phyloP scores from a whole-genome alignment of 2,113 vertebrate genomes.

The Pachyramphus minor region DNA sequence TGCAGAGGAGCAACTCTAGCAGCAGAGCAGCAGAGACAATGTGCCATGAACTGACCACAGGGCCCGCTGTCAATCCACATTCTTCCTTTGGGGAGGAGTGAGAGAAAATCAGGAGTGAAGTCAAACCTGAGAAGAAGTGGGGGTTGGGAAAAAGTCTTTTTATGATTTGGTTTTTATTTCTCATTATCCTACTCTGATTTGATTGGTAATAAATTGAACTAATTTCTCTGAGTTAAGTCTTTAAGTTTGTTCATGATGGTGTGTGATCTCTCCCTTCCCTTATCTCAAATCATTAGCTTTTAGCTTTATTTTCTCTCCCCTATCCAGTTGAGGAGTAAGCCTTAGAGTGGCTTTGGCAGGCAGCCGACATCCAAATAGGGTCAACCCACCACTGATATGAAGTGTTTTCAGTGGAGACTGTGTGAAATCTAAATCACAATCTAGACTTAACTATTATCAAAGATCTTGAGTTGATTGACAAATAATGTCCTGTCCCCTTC shows the following conservation, averaged over 20 bases:
- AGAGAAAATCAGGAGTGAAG: neutral
- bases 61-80: fast-evolving
- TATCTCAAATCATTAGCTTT: neutral
- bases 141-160: neutral
- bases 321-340: neutral
- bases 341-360: neutral
- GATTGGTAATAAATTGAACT: neutral
- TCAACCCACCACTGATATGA: neutral
- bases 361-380: neutral
- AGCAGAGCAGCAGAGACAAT: too few relatives aligned
- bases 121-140: neutral
- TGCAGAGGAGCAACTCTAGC: neutral
- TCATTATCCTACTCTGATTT: neutral
- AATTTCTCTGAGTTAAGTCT: neutral
- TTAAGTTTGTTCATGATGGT: neutral
- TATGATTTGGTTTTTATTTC: neutral
- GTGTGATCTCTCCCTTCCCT: neutral
- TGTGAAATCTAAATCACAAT: neutral
- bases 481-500: neutral
- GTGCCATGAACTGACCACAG: neutral
- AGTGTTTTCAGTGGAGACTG: neutral
- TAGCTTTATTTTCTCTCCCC: neutral
- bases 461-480: neutral
- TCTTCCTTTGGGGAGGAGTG: neutral
- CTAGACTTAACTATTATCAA: neutral